Evolutionary conservation across 2,797 vertebrate species (phyloP), one percentile per base, ranked within the genome.

Genomic region (Bryconaethiops microstoma): DNA sequence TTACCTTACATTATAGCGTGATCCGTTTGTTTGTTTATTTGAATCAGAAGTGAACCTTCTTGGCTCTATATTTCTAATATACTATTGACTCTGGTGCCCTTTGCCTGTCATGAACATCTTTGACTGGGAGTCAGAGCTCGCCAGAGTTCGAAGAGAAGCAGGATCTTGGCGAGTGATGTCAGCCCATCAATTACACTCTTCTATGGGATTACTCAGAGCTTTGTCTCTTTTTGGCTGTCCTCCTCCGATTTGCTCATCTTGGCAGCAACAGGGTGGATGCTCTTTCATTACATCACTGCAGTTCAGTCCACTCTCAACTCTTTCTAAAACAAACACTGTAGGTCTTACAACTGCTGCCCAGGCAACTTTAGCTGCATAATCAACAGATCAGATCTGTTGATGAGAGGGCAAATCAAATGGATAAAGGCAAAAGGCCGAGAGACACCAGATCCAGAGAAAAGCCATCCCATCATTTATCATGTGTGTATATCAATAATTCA

Each of bases 401-500:
- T 91, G 90, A 74, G 85, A 29, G 17, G 84, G 77, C 86, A 87
- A 84, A 88, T 80, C 59, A 74, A 89, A 87, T 87, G 79, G 77
- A 84, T 88, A 74, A 78, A 78, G 86, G 80, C 75, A 88, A 88
- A 81, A 86, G 86, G 81, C 76, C 74, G 86, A 87, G 88, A 89
- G 88, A 88, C 65, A 82, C 77, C 80, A 87, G 78, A 89, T 91
- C 84, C 84, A 86, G 88, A 86, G 80, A 75, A 76, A 75, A 82
- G 68, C 71, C 16, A 35, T 17, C 29, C 64, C 63, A 23, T 82
- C 65, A 74, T 13, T 65, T 57, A 78, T 2, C 4, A 4, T 80
- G 82, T 82, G 57, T 79, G 82, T 76, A 80, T 64, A 88, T 94
- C 87, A 91, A 90, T 94, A 91, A 93, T 93, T 93, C 88, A 92